These are phyloP conservation scores for Oceanodroma tethys DNA, from an alignment of 2,113 vertebrate genomes.

Conservation along the genomic window DNA sequence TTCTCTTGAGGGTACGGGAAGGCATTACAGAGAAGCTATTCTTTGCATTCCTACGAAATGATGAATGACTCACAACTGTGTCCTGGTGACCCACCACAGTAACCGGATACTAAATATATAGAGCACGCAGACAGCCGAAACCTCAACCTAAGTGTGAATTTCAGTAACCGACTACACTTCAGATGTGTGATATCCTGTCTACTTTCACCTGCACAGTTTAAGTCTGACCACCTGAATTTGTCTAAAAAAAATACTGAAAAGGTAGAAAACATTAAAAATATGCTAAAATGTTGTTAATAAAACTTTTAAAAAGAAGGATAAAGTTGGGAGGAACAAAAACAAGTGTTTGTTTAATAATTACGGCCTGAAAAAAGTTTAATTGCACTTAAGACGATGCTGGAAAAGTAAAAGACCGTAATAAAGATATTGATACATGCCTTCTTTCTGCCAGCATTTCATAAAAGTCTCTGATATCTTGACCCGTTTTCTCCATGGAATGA, in stretches of 20 bases:
- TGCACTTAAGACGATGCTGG: background rate
- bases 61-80: background rate
- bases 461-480: constrained; percentile 96
- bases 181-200: background rate
- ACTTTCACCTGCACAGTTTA: background rate
- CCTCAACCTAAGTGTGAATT: background rate
- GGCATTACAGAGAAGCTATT: background rate
- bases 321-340: background rate
- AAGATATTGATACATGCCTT: constrained; percentile 74
- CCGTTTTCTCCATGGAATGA: constrained; percentile 97
- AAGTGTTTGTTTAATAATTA: background rate
- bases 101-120: background rate
- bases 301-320: background rate
- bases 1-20: background rate
- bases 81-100: background rate
- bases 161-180: background rate
- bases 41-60: background rate
- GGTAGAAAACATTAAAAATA: background rate
- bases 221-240: background rate
- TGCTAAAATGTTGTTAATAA: background rate
- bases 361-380: background rate
- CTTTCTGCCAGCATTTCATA: constrained; percentile 94
- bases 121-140: background rate
- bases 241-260: background rate
- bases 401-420: background rate